Evolutionary conservation across 2,113 vertebrate genomes (phyloP).

Genomic region (Ondatra zibethicus): DNA sequence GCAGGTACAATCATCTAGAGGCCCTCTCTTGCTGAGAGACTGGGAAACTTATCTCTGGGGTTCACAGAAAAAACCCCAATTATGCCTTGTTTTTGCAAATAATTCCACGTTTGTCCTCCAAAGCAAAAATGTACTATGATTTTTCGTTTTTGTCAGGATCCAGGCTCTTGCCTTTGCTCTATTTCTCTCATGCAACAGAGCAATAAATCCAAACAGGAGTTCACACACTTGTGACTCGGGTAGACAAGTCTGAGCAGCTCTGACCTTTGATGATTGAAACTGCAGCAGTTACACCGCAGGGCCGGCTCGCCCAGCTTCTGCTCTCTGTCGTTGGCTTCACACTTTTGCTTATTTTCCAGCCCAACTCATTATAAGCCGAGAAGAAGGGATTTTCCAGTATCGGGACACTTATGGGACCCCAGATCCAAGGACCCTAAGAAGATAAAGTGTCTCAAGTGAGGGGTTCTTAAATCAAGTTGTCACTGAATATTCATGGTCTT

Average conservation of each 20-base stretch:
- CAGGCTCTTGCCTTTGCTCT: not conserved
- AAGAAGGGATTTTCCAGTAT: conserved; percentile 29
- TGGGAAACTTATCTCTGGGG: not conserved
- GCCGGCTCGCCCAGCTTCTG: not conserved
- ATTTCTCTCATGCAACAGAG: not conserved
- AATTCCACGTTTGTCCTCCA: not conserved
- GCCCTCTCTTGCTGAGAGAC: not conserved
- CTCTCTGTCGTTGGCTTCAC: not conserved
- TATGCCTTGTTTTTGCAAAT: conserved; percentile 31
- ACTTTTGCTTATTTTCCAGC: not conserved
- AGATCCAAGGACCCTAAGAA: not conserved
- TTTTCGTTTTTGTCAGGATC: conserved; percentile 32
- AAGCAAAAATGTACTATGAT: not conserved
- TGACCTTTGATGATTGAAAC: not conserved
- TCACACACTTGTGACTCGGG: not conserved
- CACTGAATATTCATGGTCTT: conserved; percentile 14
- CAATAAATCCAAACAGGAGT: not conserved
- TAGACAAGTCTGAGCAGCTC: conserved; percentile 34
- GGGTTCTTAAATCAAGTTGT: conserved; percentile 16
- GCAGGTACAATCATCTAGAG: not conserved
- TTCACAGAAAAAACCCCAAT: not conserved
- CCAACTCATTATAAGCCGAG: not conserved
- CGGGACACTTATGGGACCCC: not conserved
- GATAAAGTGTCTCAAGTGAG: not conserved
- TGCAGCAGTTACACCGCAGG: not conserved